These are phyloP conservation scores for Diogma glabrata DNA, from an alignment of 2,888 invertebrate genomes.

Conservation along the genomic window DNA sequence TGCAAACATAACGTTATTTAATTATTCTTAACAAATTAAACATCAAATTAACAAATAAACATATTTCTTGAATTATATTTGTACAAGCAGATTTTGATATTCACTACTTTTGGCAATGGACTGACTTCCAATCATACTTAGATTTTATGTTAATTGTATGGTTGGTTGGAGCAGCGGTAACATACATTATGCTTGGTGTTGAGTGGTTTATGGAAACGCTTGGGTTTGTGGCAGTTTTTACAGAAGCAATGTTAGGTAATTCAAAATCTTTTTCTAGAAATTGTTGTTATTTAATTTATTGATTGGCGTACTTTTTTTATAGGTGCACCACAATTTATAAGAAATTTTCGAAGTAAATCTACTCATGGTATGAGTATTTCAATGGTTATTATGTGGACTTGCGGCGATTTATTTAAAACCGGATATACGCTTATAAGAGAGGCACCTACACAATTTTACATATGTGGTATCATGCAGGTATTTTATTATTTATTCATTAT, in stretches of 20 bases:
- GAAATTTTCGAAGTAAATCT: conserved; percentile 44
- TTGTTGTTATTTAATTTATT: neutral
- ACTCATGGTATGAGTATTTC: conserved; percentile 65
- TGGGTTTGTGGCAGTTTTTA: conserved; percentile 92
- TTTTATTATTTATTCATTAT: no score
- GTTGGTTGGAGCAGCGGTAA: conserved; percentile 66
- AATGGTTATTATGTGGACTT: conserved; percentile 97
- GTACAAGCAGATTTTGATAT: conserved; percentile 95
- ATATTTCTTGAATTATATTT: no score
- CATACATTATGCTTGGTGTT: conserved; percentile 72
- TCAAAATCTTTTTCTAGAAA: neutral
- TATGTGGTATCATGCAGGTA: conserved; percentile 88
- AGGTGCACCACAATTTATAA: conserved; percentile 40
- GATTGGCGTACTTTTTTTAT: conserved; percentile 5
- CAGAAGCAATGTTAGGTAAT: conserved; percentile 84
- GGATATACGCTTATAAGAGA: conserved; percentile 84
- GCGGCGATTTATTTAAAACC: conserved; percentile 96
- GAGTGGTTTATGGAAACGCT: conserved; percentile 81
- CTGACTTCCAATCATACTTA: conserved; percentile 92
- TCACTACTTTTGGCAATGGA: conserved; percentile 97
- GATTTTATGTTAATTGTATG: conserved; percentile 87
- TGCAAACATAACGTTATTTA: no score
- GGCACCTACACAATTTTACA: conserved; percentile 90
- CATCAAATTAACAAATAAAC: no score
- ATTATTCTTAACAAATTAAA: no score